Conservation (phyloP, 2,113 vertebrate genomes). For the Pygoscelis adeliae region DNA sequence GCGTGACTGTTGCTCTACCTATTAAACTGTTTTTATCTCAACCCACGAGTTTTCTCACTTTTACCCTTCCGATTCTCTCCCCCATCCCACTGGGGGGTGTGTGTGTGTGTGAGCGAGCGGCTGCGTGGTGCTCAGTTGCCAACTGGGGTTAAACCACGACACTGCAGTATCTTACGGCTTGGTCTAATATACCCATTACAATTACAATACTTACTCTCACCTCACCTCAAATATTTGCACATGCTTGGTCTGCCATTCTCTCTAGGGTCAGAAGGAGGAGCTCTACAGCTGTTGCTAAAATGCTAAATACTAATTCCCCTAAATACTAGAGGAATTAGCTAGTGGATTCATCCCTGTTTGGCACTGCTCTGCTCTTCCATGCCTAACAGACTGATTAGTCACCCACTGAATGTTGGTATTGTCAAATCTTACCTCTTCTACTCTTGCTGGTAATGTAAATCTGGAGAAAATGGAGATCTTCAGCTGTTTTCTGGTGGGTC, state of each 20-base stretch:
- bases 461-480: background rate
- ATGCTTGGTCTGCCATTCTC: background rate
- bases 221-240: accelerated
- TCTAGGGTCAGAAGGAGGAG: background rate
- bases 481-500: background rate
- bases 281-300: background rate
- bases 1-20: too few species aligned
- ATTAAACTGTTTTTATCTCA: too few species aligned
- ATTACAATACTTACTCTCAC: background rate
- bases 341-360: background rate
- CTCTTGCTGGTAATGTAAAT: background rate
- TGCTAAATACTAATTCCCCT: background rate
- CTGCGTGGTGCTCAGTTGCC: too few species aligned
- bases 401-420: background rate
- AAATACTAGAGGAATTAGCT: background rate
- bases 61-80: too few species aligned
- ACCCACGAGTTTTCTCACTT: too few species aligned
- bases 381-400: background rate
- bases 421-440: background rate
- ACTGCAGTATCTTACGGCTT: background rate
- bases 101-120: too few species aligned
- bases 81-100: too few species aligned
- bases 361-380: background rate
- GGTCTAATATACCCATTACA: background rate
- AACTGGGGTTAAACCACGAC: too few species aligned